phyloP scores from a whole-genome alignment of 2,113 vertebrate genomes.

The Chaenogobius annularis region DNA sequence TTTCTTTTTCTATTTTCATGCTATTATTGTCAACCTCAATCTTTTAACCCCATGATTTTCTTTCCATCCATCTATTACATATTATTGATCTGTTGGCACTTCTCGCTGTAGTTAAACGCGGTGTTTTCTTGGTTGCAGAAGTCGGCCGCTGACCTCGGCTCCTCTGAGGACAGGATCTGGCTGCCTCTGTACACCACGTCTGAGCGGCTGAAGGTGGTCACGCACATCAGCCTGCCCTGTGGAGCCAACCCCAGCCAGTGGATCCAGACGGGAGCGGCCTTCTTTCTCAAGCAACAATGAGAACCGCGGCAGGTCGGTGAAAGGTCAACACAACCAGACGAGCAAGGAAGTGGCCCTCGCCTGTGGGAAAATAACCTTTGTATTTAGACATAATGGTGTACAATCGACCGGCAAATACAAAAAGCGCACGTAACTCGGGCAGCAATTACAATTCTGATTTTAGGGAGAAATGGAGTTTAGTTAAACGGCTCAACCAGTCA shows the following conservation, averaged over 20 bases:
- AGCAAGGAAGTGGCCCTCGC: not conserved
- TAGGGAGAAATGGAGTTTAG: not conserved
- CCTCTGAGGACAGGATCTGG: conserved; percentile 85
- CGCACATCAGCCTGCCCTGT: conserved; percentile 88
- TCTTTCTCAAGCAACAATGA: conserved; percentile 91
- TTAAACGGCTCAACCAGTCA: not conserved
- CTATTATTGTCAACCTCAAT: too few relatives aligned
- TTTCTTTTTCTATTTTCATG: not conserved
- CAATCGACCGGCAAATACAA: not conserved
- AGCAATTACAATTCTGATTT: not conserved
- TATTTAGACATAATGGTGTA: not conserved
- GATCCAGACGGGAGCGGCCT: conserved; percentile 92
- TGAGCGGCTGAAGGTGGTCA: conserved; percentile 88
- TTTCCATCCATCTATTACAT: not conserved
- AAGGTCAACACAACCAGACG: not conserved
- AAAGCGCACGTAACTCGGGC: not conserved
- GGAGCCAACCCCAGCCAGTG: conserved; percentile 85
- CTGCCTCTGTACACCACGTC: conserved; percentile 88
- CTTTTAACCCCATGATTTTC: not conserved
- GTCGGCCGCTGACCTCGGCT: conserved; percentile 75
- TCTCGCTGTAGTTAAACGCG: too few relatives aligned
- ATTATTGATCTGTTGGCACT: not conserved
- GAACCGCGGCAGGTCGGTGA: conserved; percentile 14
- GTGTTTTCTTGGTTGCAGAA: conserved; percentile 61
- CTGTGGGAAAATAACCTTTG: conserved; percentile 3